Conservation (phyloP, 2,797 vertebrate species). For the Uromys caudimaculatus region DNA sequence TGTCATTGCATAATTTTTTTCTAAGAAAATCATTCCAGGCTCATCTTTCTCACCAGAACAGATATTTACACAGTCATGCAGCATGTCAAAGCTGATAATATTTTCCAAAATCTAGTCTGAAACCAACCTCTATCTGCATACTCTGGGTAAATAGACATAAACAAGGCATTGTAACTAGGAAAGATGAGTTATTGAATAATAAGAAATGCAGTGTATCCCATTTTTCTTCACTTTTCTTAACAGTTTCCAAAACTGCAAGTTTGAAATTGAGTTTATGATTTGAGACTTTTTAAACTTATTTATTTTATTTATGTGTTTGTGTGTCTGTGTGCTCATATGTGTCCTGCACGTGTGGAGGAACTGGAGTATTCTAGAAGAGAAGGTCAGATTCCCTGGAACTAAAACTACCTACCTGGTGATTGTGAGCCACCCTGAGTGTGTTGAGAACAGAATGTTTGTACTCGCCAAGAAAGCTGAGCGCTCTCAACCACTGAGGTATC, state of each 20-base stretch:
- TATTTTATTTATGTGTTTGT: neutral
- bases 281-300: neutral
- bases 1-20: neutral
- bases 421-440: neutral
- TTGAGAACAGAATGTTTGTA: neutral
- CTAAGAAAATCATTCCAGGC: neutral
- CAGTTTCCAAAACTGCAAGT: neutral
- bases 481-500: neutral
- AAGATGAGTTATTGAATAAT: neutral
- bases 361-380: neutral
- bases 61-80: neutral
- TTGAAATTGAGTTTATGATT: slow-evolving; percentile 11
- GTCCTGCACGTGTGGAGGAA: neutral
- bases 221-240: neutral
- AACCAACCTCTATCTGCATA: neutral
- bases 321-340: neutral
- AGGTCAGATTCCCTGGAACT: neutral
- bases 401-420: no score
- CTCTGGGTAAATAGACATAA: slow-evolving; percentile 16
- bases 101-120: neutral
- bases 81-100: no score
- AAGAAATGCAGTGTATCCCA: neutral
- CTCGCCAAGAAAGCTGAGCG: neutral
- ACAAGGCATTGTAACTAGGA: neutral
- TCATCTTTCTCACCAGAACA: neutral